Evolutionary conservation across 2,797 vertebrate genomes (phyloP), one percentile per base, ranked within the genome.

Genomic region (Antennarius maculatus): DNA sequence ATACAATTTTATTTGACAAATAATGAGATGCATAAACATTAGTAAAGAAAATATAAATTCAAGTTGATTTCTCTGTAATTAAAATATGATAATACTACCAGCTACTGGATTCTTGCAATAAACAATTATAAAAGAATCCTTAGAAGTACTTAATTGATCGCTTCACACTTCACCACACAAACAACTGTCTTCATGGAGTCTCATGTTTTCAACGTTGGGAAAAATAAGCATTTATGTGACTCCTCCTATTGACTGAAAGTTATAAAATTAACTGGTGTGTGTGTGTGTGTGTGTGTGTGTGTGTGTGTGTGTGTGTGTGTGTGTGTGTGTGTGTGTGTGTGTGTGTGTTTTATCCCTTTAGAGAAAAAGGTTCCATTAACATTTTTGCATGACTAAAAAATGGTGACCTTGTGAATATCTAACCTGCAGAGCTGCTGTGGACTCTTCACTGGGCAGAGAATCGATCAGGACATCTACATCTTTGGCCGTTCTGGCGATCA

Each of bases 401-500:
- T 31, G 1, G 3, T 34, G 31, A 39, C 37, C 0, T 15, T 37
- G 15, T 54, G 23, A 57, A 42, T 3, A 23, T 59, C 83, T 76
- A 86, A 98, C 98, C 95, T 99, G 98, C 76, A 99, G 88, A 42
- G 95, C 95, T 61, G 97, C 97, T 2, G 97, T 99, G 0, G 97
- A 99, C 85, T 99, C 97, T 80, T 99, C 97, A 50, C 97, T 99
- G 47, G 97, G 97, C 81, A 99, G 86, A 6, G 97, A 99, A 86
- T 99, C 97, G 16, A 99, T 98, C 11, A 99, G 88, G 51, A 99
- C 97, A 47, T 99, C 97, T 45, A 98, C 95, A 79, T 99, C 97
- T 89, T 99, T 99, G 0, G 97, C 97, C 64, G 97, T 99, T 77
- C 97, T 91, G 66, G 97, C 97, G 9, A 99, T 99, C 54, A 99